Base-by-base conservation (phyloP, 2,888 invertebrate genomes). In the Xestia rhomboidea region DNA sequence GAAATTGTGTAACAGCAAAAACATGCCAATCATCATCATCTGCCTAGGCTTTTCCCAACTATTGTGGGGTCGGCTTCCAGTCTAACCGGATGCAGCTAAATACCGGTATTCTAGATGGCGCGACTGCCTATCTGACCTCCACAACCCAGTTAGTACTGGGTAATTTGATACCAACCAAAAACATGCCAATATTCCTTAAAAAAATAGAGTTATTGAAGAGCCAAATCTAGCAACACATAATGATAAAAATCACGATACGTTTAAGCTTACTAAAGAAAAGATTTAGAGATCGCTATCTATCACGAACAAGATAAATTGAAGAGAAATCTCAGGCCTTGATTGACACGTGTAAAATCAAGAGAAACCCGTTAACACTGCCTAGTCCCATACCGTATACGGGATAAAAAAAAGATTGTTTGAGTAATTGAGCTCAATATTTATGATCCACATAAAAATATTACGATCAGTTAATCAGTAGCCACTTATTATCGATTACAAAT, bases 381-480 rank as follows among this genome's bases (percentile, higher is more conserved):
- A 72, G 69, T 70, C 60, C 30, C 64, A 71, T 68, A 49, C 68
- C 46, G 57, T 73, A 75, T 73, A 69, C 73, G 62, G 68, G 68
- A 76, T 73, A 82, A 67, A 73, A 49, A 49, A 73, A 78, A 83
- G 76, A 87, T 84, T 85, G 87, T 88, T 87, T 87, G 82, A 66
- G 82, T 83, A 87, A 87, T 88, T 83, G 82, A 85, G 82, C 68
- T 71, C 69, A 62, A 85, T 86, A 87, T 88, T 87, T 88, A 88
- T 82, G 85, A 80, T 79, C 49, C 68, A 87, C 79, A 87, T 88
- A 85, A 88, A 88, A 87, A 83, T 87, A 88, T 86, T 83, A 88
- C 79, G 82, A 82, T 77, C 80, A 81, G 85, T 86, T 83, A 83
- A 88, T 88, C 89, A 88, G 89, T 82, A 88, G 88, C 88, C 69